Evolutionary conservation across 2,797 vertebrate species (phyloP).

Genomic region (Poeciliopsis gracilis): DNA sequence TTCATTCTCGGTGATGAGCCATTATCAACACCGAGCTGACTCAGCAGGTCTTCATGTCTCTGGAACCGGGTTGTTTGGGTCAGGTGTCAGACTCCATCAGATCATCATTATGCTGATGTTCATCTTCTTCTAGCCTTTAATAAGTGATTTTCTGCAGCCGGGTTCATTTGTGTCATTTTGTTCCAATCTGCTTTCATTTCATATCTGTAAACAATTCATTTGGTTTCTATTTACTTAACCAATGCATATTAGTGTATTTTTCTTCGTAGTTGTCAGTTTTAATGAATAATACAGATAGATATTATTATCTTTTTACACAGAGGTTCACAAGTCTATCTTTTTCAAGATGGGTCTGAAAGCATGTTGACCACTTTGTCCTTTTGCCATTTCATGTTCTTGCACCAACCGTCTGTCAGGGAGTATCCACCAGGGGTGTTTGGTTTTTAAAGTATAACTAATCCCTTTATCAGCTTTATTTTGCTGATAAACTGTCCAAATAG

Average conservation of each 20-base stretch:
- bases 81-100: neutral
- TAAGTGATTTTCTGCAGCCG: neutral
- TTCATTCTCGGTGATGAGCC: slow-evolving; percentile 19
- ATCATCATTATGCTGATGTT: neutral
- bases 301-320: neutral
- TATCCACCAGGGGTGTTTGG: neutral
- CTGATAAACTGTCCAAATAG: neutral
- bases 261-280: neutral
- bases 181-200: neutral
- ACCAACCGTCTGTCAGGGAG: neutral
- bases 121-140: neutral
- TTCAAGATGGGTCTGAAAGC: neutral
- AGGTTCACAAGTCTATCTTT: neutral
- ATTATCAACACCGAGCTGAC: neutral
- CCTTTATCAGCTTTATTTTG: neutral
- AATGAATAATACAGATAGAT: neutral
- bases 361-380: neutral
- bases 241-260: neutral
- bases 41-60: neutral
- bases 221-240: too few relatives aligned
- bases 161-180: neutral
- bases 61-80: neutral
- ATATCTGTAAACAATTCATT: neutral
- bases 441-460: neutral
- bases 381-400: neutral